Evolutionary conservation across 2,797 vertebrate species (phyloP).

Genomic region (Notolepis coatsorum): DNA sequence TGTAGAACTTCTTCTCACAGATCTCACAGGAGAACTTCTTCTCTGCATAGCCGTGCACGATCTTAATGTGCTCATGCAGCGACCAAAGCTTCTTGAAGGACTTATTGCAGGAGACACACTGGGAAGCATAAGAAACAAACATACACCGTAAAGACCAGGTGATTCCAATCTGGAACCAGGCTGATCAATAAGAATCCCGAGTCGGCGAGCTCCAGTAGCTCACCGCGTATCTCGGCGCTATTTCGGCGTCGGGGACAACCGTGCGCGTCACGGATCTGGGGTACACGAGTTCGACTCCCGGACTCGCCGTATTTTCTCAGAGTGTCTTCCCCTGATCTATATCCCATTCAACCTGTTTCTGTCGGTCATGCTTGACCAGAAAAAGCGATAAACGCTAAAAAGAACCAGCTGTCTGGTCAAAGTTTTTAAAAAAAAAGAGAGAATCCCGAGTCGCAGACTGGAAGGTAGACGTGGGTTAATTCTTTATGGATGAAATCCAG

Average conservation of each 20-base stretch:
- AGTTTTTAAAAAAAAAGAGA: too few species aligned
- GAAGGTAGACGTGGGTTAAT: background rate
- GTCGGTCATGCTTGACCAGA: too few species aligned
- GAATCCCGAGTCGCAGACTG: background rate
- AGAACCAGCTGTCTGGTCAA: too few species aligned
- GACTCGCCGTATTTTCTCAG: too few species aligned
- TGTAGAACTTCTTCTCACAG: slow-evolving; percentile 99
- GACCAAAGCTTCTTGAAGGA: slow-evolving; percentile 99
- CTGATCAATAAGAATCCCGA: background rate
- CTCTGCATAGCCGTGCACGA: slow-evolving; percentile 96
- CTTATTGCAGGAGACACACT: slow-evolving; percentile 98
- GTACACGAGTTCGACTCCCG: too few species aligned
- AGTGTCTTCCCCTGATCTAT: too few species aligned
- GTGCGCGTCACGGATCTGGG: too few species aligned
- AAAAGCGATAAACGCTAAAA: too few species aligned
- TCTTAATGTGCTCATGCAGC: slow-evolving; percentile 98
- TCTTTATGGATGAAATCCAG: background rate
- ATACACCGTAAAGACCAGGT: slow-evolving; percentile 1
- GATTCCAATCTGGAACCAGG: background rate
- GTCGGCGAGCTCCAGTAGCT: too few species aligned
- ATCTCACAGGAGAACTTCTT: slow-evolving; percentile 99
- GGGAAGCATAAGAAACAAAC: slow-evolving; percentile 29
- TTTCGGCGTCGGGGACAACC: too few species aligned
- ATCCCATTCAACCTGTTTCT: too few species aligned
- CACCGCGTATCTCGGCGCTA: too few species aligned